Evolutionary conservation across 2,888 invertebrate species (phyloP), one percentile per base, ranked within the genome.

Genomic region (Drosophila parthenogenetica): DNA sequence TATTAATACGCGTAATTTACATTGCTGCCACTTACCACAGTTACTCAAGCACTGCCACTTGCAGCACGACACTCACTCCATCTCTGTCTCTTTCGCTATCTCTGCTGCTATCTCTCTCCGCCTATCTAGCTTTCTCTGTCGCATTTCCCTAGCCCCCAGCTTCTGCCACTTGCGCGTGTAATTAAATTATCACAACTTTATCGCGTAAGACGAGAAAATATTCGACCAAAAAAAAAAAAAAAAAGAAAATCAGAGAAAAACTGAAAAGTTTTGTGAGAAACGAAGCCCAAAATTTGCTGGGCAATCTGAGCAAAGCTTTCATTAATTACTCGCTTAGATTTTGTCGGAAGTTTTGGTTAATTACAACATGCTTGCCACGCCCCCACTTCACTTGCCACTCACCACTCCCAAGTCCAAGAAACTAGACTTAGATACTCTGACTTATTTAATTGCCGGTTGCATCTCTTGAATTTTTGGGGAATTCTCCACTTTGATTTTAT

Each of bases 1-100:
- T 82, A 82, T 82, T 81, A 82, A 82, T 82, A 78, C 66, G 80
- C 69, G 73, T 79, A 79, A 78, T 80, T 82, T 81, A 77, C 70
- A 77, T 74, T 74, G 74, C 72, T 77, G 81, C 73, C 79, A 80
- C 75, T 80, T 80, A 73, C 69, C 69, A 25, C 51, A 66, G 63
- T 57, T 51, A 17, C 62, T 59, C 46, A 32, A 35, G 43, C 46
- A 49, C 66, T 42, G 62, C 65, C 61, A 69, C 51, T 63, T 46
- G 49, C 57, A 32, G 58, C 54, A 19, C 59, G 32, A 61, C 42
- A 25, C 46, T 39, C 16, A 55, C 35, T 40, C 69, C 35, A 42
- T 14, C 51, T 43, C 39, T 35, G 25, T 40, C 65, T 40, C 61
- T n/a, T 5, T 19, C 45, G 51, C 55, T 17, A 46, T 67, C 67